Base-by-base conservation (phyloP, 1,140 invertebrate genomes). In the Stegodyphus mimosarum region DNA sequence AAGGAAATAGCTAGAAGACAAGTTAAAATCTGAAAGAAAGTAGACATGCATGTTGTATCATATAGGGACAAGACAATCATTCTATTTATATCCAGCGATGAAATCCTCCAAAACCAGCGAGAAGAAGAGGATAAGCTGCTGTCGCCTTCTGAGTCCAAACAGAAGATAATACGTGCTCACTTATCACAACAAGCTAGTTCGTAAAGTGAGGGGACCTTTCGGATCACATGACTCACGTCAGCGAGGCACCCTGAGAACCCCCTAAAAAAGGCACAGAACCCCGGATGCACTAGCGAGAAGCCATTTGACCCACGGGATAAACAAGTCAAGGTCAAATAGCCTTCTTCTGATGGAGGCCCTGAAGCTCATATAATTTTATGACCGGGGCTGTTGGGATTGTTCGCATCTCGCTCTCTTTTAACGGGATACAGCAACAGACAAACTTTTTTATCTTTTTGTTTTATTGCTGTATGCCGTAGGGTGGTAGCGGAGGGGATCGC, bases 311-410 rank as follows among this genome's bases (percentile, higher is more conserved):
- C 66, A 48, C 18, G 70, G 80, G 80, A 83, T 83, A 83, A 83
- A 83, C 80, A 74, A 74, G 80, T 83, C 80, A 83, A 83, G 80
- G 80, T 83, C 70, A 83, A 74, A 83, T 66, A 71, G 80, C 71
- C 51, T 70, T 70, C 10, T 13, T 64, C 10, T 17, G 17, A 60
- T 33, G 51, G 11, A 49, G 9, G 52, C 69, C 53, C 70, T 53
- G 70, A 50, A 73, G 55, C 80, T 72, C 80, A 67, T 83, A 83
- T 83, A 83, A 83, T 83, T 83, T 83, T 83, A 83, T 83, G 71
- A 33, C 80, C 50, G 53, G 50, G 67, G 49, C 78, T 48, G 69
- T 17, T 70, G 80, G 74, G 66, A 10, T 60, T 83, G 69, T 83
- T 83, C 80, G 49, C 80, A 17, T 83, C 70, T 70, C 55, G 51